Conservation (phyloP, 2,888 invertebrate species). For the Lamellibrachia columna region DNA sequence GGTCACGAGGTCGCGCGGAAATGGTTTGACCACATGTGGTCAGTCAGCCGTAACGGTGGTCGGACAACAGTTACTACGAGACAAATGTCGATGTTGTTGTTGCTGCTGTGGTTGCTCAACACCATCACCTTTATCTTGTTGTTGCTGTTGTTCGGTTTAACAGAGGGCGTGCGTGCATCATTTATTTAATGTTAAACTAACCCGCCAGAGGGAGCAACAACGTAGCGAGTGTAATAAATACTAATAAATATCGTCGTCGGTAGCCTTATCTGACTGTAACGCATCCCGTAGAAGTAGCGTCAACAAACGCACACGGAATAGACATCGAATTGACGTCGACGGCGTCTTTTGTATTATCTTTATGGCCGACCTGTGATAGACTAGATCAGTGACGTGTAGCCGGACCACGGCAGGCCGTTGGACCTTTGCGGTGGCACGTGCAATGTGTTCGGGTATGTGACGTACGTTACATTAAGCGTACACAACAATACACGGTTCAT, state of each 20-base stretch:
- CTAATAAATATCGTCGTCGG: not conserved
- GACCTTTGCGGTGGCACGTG: not conserved
- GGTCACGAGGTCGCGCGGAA: not conserved
- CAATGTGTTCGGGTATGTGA: not conserved
- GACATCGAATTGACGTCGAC: not conserved
- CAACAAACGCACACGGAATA: not conserved
- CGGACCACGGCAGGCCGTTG: not conserved
- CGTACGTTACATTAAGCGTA: not conserved
- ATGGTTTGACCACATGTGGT: not conserved
- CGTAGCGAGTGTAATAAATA: not conserved
- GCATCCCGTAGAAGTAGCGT: not conserved
- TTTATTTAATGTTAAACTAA: not conserved
- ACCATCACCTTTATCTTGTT: not conserved
- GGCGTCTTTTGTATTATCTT: too few relatives aligned
- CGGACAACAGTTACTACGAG: not conserved
- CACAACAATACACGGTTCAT: not conserved
- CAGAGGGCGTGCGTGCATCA: not conserved
- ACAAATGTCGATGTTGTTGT: not conserved
- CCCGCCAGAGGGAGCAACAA: slow-evolving; percentile 3
- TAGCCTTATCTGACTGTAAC: not conserved
- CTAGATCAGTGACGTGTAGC: not conserved
- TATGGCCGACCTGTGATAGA: slow-evolving; percentile 2
- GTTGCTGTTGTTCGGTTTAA: not conserved
- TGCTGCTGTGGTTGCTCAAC: not conserved
- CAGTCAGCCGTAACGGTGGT: too few relatives aligned